phyloP scores from a whole-genome alignment of 2,797 vertebrate genomes.

The Chiloscyllium punctatum region DNA sequence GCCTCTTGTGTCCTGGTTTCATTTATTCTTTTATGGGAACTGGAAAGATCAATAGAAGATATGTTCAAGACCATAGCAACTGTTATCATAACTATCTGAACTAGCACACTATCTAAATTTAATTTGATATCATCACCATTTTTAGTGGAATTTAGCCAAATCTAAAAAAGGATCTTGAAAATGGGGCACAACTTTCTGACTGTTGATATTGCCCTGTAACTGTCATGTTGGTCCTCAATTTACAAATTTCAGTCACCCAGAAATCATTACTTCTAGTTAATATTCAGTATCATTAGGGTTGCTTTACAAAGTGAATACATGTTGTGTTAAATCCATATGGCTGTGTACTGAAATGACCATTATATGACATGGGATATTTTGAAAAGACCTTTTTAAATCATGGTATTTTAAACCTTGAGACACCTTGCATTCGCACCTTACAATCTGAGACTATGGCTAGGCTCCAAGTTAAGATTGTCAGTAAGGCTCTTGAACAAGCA shows the following conservation, averaged over 20 bases:
- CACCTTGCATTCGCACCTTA: background rate
- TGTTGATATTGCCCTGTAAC: background rate
- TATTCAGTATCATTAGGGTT: background rate
- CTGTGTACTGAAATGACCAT: background rate
- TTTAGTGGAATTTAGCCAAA: background rate
- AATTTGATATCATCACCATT: background rate
- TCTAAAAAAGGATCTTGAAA: background rate
- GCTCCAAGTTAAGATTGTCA: background rate
- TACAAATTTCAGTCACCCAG: background rate
- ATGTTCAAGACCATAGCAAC: no score
- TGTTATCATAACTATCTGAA: background rate
- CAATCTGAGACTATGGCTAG: background rate
- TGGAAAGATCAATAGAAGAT: background rate
- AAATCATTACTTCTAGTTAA: background rate
- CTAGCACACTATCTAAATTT: background rate
- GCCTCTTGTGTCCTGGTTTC: background rate
- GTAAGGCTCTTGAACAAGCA: background rate
- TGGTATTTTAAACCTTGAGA: background rate
- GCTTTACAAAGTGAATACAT: background rate
- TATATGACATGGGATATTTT: background rate
- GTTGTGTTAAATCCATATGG: background rate
- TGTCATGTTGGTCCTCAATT: background rate
- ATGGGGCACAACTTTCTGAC: background rate
- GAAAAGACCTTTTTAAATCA: background rate
- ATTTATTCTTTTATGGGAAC: background rate